These are phyloP conservation scores for Speoplatyrhinus poulsoni DNA, from an alignment of 2,113 vertebrate genomes.

Conservation along the genomic window DNA sequence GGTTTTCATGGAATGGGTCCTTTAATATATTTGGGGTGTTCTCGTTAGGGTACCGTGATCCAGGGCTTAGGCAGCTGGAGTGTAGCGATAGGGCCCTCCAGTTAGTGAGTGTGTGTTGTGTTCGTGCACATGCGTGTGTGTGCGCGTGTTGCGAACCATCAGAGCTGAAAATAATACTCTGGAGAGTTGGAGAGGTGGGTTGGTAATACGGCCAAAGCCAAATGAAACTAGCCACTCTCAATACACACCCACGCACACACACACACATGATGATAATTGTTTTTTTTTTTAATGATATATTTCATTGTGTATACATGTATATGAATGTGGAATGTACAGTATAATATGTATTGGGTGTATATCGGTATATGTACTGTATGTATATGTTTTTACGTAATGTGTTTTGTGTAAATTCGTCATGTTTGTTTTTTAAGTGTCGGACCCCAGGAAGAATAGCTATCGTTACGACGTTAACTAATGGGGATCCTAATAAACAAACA, in stretches of 20 bases:
- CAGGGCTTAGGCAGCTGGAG: slow-evolving; percentile 59
- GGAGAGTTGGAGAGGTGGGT: slow-evolving; percentile 52
- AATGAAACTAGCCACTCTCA: slow-evolving; percentile 32
- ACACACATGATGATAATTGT: neutral
- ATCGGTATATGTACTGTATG: too few relatives aligned
- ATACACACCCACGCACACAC: slow-evolving; percentile 28
- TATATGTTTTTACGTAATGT: too few relatives aligned
- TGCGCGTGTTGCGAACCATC: slow-evolving; percentile 63
- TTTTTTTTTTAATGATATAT: too few relatives aligned
- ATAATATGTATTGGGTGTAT: too few relatives aligned
- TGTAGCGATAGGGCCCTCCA: slow-evolving; percentile 62
- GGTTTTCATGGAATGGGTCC: too few relatives aligned
- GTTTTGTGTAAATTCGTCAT: too few relatives aligned
- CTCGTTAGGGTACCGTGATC: slow-evolving; percentile 57
- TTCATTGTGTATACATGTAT: too few relatives aligned
- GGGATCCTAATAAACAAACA: too few relatives aligned
- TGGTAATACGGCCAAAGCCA: slow-evolving; percentile 33
- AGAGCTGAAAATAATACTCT: slow-evolving; percentile 71
- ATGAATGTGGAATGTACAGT: too few relatives aligned
- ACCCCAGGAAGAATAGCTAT: too few relatives aligned
- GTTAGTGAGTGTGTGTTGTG: slow-evolving; percentile 46
- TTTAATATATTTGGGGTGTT: slow-evolving; percentile 52
- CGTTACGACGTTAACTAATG: too few relatives aligned
- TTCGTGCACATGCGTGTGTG: slow-evolving; percentile 45
- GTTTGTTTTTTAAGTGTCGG: too few relatives aligned